Evolutionary conservation across 2,113 vertebrate species (phyloP).

Genomic region (Electrona antarctica): DNA sequence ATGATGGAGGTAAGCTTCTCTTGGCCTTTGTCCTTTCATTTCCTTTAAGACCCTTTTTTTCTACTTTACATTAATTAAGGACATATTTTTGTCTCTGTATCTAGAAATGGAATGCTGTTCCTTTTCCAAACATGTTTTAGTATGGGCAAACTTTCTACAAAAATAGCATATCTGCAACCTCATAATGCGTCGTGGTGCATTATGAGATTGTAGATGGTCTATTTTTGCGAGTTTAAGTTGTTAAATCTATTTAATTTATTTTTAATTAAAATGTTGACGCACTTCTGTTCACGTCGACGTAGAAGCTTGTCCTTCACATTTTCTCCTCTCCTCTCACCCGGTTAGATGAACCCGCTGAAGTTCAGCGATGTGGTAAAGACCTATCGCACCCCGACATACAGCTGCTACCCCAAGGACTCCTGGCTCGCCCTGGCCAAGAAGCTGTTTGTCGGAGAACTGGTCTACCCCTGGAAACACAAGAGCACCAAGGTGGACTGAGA

Average conservation of each 20-base stretch:
- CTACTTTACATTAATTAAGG: too few species aligned
- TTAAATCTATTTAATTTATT: too few species aligned
- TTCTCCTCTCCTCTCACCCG: neutral
- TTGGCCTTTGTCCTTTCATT: neutral
- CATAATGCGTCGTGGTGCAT: too few species aligned
- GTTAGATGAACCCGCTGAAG: slow-evolving; percentile 90
- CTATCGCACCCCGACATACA: slow-evolving; percentile 88
- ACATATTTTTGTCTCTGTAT: too few species aligned
- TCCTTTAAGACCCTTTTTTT: neutral
- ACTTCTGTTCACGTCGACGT: neutral
- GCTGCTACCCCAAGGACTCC: slow-evolving; percentile 91
- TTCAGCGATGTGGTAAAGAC: slow-evolving; percentile 78
- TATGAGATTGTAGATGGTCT: neutral
- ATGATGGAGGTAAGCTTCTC: slow-evolving; percentile 89
- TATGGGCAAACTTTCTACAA: too few species aligned
- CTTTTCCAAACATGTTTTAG: too few species aligned
- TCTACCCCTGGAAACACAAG: slow-evolving; percentile 96
- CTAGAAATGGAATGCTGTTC: too few species aligned
- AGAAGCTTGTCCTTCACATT: neutral
- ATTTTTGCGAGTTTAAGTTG: neutral
- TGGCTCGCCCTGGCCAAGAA: slow-evolving; percentile 91
- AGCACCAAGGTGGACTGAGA: slow-evolving; percentile 86
- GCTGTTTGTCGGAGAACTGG: slow-evolving; percentile 92
- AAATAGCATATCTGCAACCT: too few species aligned
- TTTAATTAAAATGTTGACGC: neutral